phyloP scores from a whole-genome alignment of 2,888 invertebrate genomes.

The Coenonympha glycerion region DNA sequence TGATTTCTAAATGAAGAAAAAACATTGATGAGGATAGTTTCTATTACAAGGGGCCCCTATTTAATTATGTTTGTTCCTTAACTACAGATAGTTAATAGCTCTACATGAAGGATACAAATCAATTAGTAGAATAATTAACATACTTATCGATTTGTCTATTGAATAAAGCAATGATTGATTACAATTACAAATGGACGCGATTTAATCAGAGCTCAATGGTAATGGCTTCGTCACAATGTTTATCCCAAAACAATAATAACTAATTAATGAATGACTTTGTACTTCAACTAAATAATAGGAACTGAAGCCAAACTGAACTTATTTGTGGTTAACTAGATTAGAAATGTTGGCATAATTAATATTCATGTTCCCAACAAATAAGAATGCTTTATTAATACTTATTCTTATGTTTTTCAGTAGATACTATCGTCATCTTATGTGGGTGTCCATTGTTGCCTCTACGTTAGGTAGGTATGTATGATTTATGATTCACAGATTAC shows the following conservation, averaged over 20 bases:
- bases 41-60: too few species aligned
- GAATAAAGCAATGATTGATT: constrained; percentile 3
- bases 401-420: too few species aligned
- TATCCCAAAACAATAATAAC: neutral
- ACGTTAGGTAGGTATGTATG: too few species aligned
- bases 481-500: too few species aligned
- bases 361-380: too few species aligned
- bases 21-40: too few species aligned
- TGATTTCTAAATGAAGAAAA: too few species aligned
- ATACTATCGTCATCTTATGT: too few species aligned
- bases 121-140: constrained; percentile 5
- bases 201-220: neutral
- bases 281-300: neutral
- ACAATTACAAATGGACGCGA: constrained; percentile 2
- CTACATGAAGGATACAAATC: constrained; percentile 4
- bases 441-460: too few species aligned
- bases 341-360: too few species aligned
- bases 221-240: constrained; percentile 2
- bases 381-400: too few species aligned
- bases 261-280: constrained; percentile 1
- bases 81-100: neutral
- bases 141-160: constrained; percentile 6
- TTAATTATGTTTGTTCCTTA: neutral
- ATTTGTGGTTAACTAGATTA: too few species aligned
- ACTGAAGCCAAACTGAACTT: neutral